Conservation (phyloP, 2,113 vertebrate species). For the Pluvialis apricaria region DNA sequence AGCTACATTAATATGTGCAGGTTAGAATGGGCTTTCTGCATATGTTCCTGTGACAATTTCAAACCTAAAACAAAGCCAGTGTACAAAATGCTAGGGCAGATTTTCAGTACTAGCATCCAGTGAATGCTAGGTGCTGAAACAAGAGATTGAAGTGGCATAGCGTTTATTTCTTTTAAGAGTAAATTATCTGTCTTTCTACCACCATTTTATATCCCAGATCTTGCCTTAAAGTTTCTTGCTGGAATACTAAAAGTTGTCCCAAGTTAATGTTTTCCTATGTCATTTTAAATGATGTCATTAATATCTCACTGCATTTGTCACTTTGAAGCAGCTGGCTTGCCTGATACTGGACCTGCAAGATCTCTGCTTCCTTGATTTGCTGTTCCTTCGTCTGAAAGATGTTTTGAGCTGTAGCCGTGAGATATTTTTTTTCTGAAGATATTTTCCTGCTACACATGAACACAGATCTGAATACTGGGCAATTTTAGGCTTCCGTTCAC, state of each 20-base stretch:
- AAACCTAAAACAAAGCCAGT: background rate
- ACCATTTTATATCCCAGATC: background rate
- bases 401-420: background rate
- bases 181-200: background rate
- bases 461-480: background rate
- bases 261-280: background rate
- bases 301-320: background rate
- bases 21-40: background rate
- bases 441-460: background rate
- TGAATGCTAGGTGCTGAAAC: background rate
- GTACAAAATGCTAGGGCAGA: background rate
- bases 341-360: background rate
- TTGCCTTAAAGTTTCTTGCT: background rate
- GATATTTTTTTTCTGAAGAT: background rate
- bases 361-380: background rate
- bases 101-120: background rate
- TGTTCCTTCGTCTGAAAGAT: background rate
- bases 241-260: background rate
- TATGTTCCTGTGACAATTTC: background rate
- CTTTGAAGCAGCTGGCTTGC: background rate
- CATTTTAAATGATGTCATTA: background rate
- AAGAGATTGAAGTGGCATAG: background rate
- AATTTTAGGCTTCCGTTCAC: background rate
- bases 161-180: background rate
- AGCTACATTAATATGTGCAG: background rate